Conservation (phyloP, 2,113 vertebrate genomes). For the Epinephelus cyanopodus region DNA sequence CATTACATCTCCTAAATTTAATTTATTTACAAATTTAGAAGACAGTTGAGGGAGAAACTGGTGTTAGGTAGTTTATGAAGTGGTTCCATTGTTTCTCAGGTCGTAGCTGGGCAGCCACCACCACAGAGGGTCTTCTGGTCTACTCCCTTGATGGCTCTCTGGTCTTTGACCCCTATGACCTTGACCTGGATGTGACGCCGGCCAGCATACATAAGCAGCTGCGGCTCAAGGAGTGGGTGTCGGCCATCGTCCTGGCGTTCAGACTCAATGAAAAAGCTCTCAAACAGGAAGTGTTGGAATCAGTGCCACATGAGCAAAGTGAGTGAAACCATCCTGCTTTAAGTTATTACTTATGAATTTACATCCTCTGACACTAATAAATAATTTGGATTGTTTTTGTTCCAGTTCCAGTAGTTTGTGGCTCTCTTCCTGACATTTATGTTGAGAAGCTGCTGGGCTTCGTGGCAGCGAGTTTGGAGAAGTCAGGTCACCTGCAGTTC, state of each 20-base stretch:
- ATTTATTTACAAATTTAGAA: too few species aligned
- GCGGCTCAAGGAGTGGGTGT: conserved; percentile 84
- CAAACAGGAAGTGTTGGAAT: conserved; percentile 91
- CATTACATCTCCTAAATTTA: too few species aligned
- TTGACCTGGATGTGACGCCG: conserved; percentile 94
- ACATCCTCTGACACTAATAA: too few species aligned
- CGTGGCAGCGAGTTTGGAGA: conserved; percentile 90
- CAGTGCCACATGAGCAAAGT: conserved; percentile 90
- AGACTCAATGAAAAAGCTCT: conserved; percentile 92
- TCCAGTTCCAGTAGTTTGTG: conserved; percentile 89
- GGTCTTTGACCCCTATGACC: conserved; percentile 95
- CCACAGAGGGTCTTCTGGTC: conserved; percentile 94
- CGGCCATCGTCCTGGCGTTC: conserved; percentile 92
- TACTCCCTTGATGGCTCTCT: conserved; percentile 92
- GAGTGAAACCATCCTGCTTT: conserved; percentile 38
- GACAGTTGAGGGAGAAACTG: too few species aligned
- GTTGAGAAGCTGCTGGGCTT: conserved; percentile 93
- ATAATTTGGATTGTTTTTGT: neutral
- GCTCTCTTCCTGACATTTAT: conserved; percentile 92
- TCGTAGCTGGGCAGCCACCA: conserved; percentile 94
- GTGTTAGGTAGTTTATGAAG: neutral
- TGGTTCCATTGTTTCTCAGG: conserved; percentile 78
- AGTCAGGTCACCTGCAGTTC: conserved; percentile 93
- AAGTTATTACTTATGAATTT: accelerated
- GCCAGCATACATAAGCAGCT: conserved; percentile 86